A percentile compares a stretch with the other conserved stretches of the same genome.
Conservation (phyloP, 2,113 vertebrate species). For the Anas platyrhynchos region DNA sequence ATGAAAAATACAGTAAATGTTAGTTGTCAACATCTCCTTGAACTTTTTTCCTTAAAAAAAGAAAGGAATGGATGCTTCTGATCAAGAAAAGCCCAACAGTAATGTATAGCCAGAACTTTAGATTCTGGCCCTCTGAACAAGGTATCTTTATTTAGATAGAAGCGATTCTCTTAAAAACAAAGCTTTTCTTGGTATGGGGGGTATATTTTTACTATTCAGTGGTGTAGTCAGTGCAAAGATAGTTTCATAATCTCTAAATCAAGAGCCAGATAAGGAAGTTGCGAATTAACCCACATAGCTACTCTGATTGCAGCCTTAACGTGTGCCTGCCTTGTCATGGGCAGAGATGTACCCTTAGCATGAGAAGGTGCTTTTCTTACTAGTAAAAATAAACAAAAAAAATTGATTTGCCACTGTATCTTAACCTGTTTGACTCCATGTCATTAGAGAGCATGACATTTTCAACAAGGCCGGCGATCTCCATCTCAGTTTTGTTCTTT, state of each 20-base stretch:
- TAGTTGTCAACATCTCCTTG: background rate
- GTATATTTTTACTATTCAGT: rapidly evolving
- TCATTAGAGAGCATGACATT: background rate
- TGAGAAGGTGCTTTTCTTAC: background rate
- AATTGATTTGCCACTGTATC: background rate
- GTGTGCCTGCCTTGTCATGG: background rate
- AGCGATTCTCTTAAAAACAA: background rate
- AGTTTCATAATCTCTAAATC: background rate
- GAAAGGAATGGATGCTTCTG: background rate
- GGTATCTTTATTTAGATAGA: background rate
- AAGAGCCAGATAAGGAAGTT: background rate
- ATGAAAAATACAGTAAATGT: background rate
- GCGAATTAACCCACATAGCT: background rate
- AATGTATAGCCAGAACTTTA: background rate
- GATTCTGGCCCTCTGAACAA: background rate
- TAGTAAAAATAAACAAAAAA: background rate
- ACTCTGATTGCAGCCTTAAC: background rate
- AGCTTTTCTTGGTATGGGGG: background rate
- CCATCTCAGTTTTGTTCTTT: conserved; percentile 59
- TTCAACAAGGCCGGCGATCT: background rate
- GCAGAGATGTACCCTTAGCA: background rate
- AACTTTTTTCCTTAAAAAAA: background rate
- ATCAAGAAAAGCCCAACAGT: background rate
- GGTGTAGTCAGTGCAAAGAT: background rate
- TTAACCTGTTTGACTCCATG: background rate